These are phyloP conservation scores for Tetrapedia diversipes DNA, from an alignment of 2,888 invertebrate species.

Conservation along the genomic window DNA sequence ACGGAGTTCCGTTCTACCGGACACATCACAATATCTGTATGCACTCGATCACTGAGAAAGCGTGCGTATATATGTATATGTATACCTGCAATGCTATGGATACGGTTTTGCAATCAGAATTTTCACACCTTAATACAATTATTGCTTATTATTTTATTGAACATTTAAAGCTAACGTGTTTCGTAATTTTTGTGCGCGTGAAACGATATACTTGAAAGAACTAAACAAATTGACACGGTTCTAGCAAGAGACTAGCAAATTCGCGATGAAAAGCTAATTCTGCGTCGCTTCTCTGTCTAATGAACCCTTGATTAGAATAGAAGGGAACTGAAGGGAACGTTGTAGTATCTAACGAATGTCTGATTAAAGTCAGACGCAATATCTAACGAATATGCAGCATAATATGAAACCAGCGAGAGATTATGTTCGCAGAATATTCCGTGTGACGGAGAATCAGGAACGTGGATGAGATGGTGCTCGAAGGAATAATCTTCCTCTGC, in stretches of 20 bases:
- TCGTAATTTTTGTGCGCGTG: too few species aligned
- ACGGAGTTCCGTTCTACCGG: too few species aligned
- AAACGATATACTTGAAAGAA: background rate
- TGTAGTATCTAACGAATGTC: constrained; percentile 37
- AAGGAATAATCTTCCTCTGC: background rate
- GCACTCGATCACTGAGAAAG: too few species aligned
- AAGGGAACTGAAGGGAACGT: too few species aligned
- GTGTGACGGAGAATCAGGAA: background rate
- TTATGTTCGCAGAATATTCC: background rate
- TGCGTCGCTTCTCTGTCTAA: constrained; percentile 24
- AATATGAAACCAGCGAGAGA: constrained; percentile 9
- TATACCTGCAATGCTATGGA: too few species aligned
- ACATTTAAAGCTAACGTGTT: too few species aligned
- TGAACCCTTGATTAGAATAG: constrained; percentile 45
- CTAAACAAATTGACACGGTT: constrained; percentile 8
- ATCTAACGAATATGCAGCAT: constrained; percentile 34
- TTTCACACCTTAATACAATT: too few species aligned
- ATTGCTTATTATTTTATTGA: too few species aligned
- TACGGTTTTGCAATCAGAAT: too few species aligned
- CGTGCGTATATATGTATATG: too few species aligned
- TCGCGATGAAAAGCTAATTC: constrained; percentile 29
- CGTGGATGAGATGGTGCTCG: background rate
- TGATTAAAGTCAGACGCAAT: constrained; percentile 41
- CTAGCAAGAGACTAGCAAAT: constrained; percentile 4
- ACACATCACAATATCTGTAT: too few species aligned